Percentiles rank a stretch among this genome's conserved stretches.
Evolutionary conservation across 2,113 vertebrate genomes (phyloP).

Genomic region (Zapornia atra): DNA sequence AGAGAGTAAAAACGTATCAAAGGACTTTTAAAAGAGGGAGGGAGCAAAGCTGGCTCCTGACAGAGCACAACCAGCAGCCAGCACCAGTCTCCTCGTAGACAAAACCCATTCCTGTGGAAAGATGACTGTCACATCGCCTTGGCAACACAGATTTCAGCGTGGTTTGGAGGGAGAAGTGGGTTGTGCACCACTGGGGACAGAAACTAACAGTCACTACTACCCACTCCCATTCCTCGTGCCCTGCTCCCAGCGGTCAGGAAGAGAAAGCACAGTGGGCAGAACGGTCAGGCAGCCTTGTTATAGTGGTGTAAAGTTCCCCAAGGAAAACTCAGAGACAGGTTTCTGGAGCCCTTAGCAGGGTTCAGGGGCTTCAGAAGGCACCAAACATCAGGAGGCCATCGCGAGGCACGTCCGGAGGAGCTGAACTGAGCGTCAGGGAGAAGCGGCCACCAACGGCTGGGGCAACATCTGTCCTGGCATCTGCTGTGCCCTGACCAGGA

Average conservation of each 20-base stretch:
- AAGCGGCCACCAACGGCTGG: accelerated
- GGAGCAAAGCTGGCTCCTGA: neutral
- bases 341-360: neutral
- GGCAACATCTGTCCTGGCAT: neutral
- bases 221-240: neutral
- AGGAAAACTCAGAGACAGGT: neutral
- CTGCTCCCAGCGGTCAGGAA: neutral
- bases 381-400: neutral
- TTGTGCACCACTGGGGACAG: neutral
- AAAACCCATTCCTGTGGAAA: neutral
- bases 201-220: neutral
- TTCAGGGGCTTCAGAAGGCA: neutral
- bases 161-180: neutral
- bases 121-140: neutral
- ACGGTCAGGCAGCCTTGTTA: neutral
- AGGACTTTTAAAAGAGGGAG: constrained; percentile 9
- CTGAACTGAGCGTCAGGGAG: accelerated
- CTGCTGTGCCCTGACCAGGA: accelerated
- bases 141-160: neutral
- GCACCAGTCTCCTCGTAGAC: neutral
- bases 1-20: neutral
- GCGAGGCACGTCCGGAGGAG: neutral
- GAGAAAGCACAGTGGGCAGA: neutral
- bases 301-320: accelerated
- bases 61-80: neutral